Conservation (phyloP, 37 sponge, comb jelly and placozoan species). For the Theonella swinhoei region DNA sequence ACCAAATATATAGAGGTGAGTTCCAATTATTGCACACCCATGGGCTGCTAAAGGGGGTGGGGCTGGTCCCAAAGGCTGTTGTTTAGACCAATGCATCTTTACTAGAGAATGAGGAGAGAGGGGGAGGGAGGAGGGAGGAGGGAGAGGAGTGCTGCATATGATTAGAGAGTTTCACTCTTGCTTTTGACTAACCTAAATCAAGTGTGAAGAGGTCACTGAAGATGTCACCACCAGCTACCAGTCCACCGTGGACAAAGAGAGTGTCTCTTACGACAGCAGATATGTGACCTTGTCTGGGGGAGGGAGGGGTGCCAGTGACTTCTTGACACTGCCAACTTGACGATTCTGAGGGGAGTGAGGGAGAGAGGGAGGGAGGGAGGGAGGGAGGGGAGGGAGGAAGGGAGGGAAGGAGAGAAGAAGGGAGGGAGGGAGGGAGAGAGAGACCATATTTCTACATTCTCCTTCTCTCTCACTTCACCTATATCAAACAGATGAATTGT, state of each 20-base stretch:
- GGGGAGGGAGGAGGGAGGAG: no score
- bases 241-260: slow-evolving; percentile 75
- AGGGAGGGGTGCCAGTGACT: slow-evolving; percentile 40
- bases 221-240: slow-evolving; percentile 38
- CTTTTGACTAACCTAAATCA: slow-evolving; percentile 53
- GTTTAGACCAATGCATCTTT: neutral
- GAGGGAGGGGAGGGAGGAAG: neutral
- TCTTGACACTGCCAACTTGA: slow-evolving; percentile 15
- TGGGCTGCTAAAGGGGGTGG: slow-evolving; percentile 68
- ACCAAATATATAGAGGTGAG: slow-evolving; percentile 62
- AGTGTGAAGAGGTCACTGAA: slow-evolving; percentile 29
- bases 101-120: no score
- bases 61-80: neutral
- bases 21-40: slow-evolving; percentile 47
- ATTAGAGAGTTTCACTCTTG: no score
- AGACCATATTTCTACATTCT: neutral
- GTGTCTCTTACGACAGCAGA: slow-evolving; percentile 39
- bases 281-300: slow-evolving; percentile 73
- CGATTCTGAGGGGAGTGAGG: neutral
- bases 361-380: neutral
- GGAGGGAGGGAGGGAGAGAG: slow-evolving; percentile 3
- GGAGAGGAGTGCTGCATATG: no score
- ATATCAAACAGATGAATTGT: slow-evolving; percentile 19
- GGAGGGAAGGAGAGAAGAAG: neutral
- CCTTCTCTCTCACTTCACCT: neutral